Conservation (phyloP, 2,113 vertebrate species). For the Chaetodon trifascialis region DNA sequence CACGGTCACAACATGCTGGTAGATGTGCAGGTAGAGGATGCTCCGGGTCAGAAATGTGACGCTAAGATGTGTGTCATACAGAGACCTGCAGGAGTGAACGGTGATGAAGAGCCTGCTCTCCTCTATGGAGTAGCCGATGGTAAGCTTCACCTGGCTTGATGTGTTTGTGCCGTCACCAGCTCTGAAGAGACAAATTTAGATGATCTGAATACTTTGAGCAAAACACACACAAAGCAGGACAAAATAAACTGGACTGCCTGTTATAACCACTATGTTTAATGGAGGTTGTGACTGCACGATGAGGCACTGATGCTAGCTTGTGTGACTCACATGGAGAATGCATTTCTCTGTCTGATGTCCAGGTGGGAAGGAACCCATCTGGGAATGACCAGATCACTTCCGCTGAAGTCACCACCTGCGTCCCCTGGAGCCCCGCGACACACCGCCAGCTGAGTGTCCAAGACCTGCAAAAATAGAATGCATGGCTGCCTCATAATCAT, state of each 20-base stretch:
- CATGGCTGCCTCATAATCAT: background rate
- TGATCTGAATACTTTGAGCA: conserved; percentile 8
- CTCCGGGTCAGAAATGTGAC: background rate
- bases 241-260: background rate
- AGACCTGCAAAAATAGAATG: conserved; percentile 66
- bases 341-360: conserved; percentile 78
- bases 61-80: background rate
- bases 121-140: conserved; percentile 86
- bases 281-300: background rate
- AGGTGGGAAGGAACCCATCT: conserved; percentile 78
- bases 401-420: conserved; percentile 6
- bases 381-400: conserved; percentile 52
- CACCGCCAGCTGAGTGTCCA: conserved; percentile 80
- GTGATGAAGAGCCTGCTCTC: conserved; percentile 88
- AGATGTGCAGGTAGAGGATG: background rate
- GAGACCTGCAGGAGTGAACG: conserved; percentile 89
- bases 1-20: background rate
- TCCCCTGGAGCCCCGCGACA: conserved; percentile 59
- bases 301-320: background rate
- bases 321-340: conserved; percentile 73
- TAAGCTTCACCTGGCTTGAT: conserved; percentile 86
- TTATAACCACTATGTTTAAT: background rate
- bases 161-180: conserved; percentile 52
- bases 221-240: background rate
- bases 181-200: conserved; percentile 36